phyloP scores from a whole-genome alignment of 2,113 vertebrate genomes.

The Salvelinus namaycush region DNA sequence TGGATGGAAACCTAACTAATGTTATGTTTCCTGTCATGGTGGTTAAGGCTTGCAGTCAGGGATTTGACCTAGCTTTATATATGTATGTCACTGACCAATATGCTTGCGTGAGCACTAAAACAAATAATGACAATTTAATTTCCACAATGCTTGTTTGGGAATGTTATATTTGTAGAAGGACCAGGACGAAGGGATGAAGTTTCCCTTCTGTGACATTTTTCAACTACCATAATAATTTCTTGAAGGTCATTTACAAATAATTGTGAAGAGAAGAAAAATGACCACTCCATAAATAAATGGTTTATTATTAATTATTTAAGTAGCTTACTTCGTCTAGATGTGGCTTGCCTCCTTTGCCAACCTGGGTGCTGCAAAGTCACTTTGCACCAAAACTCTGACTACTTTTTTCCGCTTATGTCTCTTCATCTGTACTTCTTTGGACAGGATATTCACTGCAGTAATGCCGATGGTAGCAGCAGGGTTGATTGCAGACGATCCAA shows the following conservation, averaged over 20 bases:
- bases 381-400: no score
- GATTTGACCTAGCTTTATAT: no score
- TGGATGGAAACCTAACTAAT: not conserved
- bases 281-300: not conserved
- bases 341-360: no score
- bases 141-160: not conserved
- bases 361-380: no score
- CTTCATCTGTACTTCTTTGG: constrained; percentile 56
- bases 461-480: constrained; percentile 97
- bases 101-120: not conserved
- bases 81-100: not conserved
- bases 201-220: no score
- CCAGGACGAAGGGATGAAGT: not conserved
- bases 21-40: not conserved
- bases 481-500: constrained; percentile 89
- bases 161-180: not conserved
- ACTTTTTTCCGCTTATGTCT: not conserved
- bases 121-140: not conserved
- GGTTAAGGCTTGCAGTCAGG: not conserved
- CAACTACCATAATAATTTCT: no score
- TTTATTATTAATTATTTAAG: no score
- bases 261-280: not conserved
- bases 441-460: constrained; percentile 94
- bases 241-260: no score
- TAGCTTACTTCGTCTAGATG: no score